Conservation (phyloP, 2,113 vertebrate species). For the Clarias gariepinus region DNA sequence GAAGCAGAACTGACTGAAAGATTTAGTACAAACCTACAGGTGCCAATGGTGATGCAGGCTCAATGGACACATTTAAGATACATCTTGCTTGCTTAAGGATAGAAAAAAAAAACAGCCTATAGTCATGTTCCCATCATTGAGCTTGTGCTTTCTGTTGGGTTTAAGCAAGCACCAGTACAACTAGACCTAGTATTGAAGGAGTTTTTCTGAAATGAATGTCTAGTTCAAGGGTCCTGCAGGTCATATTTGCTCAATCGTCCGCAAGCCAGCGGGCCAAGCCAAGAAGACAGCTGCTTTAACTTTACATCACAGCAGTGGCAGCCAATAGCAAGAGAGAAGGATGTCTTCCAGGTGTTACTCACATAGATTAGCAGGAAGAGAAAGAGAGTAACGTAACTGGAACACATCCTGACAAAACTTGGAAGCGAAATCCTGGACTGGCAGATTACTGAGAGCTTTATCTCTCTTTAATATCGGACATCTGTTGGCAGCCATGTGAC, state of each 20-base stretch:
- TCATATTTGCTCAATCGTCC: conserved; percentile 40
- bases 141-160: conserved; percentile 39
- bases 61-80: conserved; percentile 32
- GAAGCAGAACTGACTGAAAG: neutral
- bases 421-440: conserved; percentile 19
- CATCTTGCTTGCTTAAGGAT: conserved; percentile 68
- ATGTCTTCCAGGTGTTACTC: conserved; percentile 29
- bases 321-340: conserved; percentile 37
- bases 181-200: conserved; percentile 22
- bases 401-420: conserved; percentile 41
- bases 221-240: conserved; percentile 21
- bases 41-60: neutral
- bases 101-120: conserved; percentile 51
- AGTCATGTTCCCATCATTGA: conserved; percentile 2
- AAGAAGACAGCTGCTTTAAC: conserved; percentile 51
- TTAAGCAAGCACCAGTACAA: conserved; percentile 28
- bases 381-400: conserved; percentile 41
- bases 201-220: conserved; percentile 40
- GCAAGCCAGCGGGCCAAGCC: conserved; percentile 24
- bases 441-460: conserved; percentile 40
- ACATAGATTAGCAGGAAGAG: conserved; percentile 38
- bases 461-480: conserved; percentile 41
- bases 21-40: neutral
- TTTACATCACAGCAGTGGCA: conserved; percentile 36
- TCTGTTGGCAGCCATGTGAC: conserved; percentile 38